Base-by-base conservation (phyloP, 1,140 invertebrate genomes). In the Lepidotrigona ventralis region DNA sequence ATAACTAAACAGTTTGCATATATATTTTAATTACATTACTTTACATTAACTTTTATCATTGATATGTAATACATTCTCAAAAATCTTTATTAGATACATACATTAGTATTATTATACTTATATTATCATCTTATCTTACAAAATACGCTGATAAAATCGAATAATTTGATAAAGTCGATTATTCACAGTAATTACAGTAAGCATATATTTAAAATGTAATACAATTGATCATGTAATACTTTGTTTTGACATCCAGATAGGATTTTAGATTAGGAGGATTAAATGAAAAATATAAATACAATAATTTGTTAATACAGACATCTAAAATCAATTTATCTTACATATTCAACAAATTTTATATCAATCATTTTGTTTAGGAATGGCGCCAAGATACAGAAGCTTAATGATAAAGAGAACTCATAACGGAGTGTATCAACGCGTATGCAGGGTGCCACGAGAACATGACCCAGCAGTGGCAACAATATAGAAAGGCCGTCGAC, bases 401-500 rank as follows among this genome's bases (percentile, higher is more conserved):
- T 26, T 23, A 33, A 46, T 29, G 15, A 4, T 14, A 23, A 53
- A 14, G 14, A 39, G 19, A 60, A 51, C 60, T 79, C 3, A 63
- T 33, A 71, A 69, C 23, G 14, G 17, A 51, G 1, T 4, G 14
- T 69, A 53, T 54, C 15, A 9, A 26, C 4, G 19, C 2, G 19
- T 15, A 39, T 71, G 19, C 56, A 60, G 79, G 79, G 79, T 71
- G 54, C 69, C 58, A 26, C 26, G 12, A 19, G 15, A 14, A 23
- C 29, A 33, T 63, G 79, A 19, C 19, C 64, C 71, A 72, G 33
- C 77, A 73, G 26, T 86, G 81, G 68, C 29, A 81, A 66, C 39
- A 46, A 33, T 60, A 75, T 63, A 26, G 60, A 72, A 66, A 73
- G 46, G 39, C 56, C 53, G 56, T 33, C 56, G 46, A 87, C 58